Conservation (phyloP, 2,888 invertebrate genomes). For the Neria commutata region DNA sequence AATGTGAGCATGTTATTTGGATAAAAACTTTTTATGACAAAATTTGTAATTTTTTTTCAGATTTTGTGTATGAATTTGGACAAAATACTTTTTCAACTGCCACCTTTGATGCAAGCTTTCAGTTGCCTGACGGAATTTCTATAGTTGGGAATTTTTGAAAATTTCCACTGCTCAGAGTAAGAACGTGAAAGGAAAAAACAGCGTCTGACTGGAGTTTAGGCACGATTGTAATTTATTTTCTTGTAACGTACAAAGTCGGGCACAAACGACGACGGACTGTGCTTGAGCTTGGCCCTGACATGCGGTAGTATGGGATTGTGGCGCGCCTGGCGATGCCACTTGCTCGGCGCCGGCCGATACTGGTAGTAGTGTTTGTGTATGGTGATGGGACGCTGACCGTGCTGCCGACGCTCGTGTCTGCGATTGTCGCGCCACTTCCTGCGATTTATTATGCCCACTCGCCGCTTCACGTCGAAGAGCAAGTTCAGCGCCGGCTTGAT, state of each 20-base stretch:
- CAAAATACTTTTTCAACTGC: too few species aligned
- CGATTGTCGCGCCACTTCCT: slow-evolving; percentile 37
- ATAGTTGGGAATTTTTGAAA: too few species aligned
- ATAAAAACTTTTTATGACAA: slow-evolving; percentile 23
- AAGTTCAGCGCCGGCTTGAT: slow-evolving; percentile 50
- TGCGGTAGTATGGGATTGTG: slow-evolving; percentile 30
- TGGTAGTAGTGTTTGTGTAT: slow-evolving; percentile 55
- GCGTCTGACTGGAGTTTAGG: too few species aligned
- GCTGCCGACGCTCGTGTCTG: slow-evolving; percentile 41
- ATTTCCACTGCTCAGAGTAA: too few species aligned
- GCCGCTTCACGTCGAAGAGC: slow-evolving; percentile 50
- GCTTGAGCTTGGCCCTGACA: slow-evolving; percentile 24
- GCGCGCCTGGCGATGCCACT: slow-evolving; percentile 5
- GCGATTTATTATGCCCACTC: slow-evolving; percentile 44
- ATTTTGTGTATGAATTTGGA: neutral
- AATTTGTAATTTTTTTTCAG: slow-evolving; percentile 25
- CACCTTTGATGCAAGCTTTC: too few species aligned
- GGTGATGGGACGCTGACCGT: slow-evolving; percentile 49
- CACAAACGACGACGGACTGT: slow-evolving; percentile 14
- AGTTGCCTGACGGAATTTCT: too few species aligned
- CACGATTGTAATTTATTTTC: slow-evolving; percentile 13
- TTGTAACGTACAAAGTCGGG: slow-evolving; percentile 12
- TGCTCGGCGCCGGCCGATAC: slow-evolving; percentile 39
- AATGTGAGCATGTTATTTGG: slow-evolving; percentile 25
- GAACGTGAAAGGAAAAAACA: too few species aligned